Evolutionary conservation across 2,113 vertebrate genomes (phyloP).

Genomic region (Catharus bicknelli): DNA sequence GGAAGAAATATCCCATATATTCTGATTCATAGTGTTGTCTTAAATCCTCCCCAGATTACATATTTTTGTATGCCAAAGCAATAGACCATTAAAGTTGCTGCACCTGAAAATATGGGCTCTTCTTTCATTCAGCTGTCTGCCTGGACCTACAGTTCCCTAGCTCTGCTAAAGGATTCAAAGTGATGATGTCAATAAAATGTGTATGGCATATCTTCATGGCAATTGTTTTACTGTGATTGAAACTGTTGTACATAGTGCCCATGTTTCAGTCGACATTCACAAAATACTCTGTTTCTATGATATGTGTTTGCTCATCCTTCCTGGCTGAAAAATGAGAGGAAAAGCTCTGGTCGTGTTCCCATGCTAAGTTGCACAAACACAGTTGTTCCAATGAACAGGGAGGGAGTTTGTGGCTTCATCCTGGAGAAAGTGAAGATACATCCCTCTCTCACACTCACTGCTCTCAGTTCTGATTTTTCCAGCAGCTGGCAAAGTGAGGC

Average conservation of each 20-base stretch:
- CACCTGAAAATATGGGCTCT: background rate
- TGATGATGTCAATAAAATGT: background rate
- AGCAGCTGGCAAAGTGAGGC: background rate
- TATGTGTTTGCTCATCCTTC: conserved; percentile 28
- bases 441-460: background rate
- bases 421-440: background rate
- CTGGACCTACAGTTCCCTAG: background rate
- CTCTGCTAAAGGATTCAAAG: background rate
- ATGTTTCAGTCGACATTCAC: conserved; percentile 30
- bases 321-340: conserved; percentile 26
- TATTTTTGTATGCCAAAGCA: background rate
- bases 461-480: background rate
- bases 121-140: background rate
- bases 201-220: background rate
- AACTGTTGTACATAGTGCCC: conserved; percentile 6
- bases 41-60: background rate
- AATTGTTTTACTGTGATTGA: background rate
- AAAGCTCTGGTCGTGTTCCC: conserved; percentile 1
- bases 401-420: background rate
- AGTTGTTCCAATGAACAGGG: background rate
- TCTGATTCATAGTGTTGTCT: background rate
- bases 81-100: background rate
- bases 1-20: background rate
- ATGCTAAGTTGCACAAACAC: background rate
- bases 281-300: conserved; percentile 20